Conservation (phyloP, 2,113 vertebrate species). For the Ammodytes marinus region DNA sequence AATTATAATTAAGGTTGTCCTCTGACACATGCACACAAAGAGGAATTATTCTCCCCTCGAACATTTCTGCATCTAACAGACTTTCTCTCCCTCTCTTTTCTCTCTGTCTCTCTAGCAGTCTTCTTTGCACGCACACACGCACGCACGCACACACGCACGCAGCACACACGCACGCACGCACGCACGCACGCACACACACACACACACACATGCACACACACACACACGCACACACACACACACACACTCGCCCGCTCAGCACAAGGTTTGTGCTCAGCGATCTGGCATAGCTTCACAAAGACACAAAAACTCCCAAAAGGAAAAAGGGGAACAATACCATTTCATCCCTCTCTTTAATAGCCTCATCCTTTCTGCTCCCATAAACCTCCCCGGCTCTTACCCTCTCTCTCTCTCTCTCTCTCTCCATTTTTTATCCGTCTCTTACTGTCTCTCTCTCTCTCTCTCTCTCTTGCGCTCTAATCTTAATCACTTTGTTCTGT, state of each 20-base stretch:
- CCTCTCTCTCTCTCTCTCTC: constrained; percentile 10
- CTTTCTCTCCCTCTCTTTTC: constrained; percentile 28
- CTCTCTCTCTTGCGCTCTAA: constrained; percentile 58
- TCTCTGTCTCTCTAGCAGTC: constrained; percentile 19
- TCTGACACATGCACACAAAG: constrained; percentile 70
- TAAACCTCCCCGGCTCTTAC: constrained; percentile 35
- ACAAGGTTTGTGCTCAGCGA: constrained; percentile 68
- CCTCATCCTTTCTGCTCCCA: constrained; percentile 59
- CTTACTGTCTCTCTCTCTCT: constrained; percentile 49
- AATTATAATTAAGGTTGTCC: constrained; percentile 81
- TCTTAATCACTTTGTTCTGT: constrained; percentile 73
- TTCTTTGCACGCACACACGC: too few relatives aligned
- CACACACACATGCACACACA: too few relatives aligned
- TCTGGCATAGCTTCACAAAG: constrained; percentile 80
- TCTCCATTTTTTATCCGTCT: constrained; percentile 52
- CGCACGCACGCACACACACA: too few relatives aligned
- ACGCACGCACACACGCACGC: too few relatives aligned
- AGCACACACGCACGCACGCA: too few relatives aligned
- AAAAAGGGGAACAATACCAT: constrained; percentile 76
- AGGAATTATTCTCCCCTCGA: constrained; percentile 62
- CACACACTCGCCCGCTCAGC: constrained; percentile 32
- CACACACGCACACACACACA: constrained; percentile 53
- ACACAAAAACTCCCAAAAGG: constrained; percentile 74
- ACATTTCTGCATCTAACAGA: constrained; percentile 59
- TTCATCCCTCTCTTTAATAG: constrained; percentile 80